Evolutionary conservation across 2,888 invertebrate genomes (phyloP), one percentile per base, ranked within the genome.

Genomic region (Gibbula magus): DNA sequence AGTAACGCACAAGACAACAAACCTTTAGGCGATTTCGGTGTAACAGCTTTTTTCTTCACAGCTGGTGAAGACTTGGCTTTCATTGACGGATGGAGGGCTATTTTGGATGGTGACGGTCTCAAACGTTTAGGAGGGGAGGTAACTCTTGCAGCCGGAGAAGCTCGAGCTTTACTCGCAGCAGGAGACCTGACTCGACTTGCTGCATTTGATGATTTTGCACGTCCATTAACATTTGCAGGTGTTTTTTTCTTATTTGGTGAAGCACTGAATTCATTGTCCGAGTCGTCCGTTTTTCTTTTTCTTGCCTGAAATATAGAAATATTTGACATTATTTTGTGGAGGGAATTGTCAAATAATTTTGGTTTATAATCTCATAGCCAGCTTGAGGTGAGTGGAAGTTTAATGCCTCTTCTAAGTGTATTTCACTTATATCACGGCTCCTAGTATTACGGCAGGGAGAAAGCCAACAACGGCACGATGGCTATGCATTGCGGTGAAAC

Each of bases 221-320:
- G 25, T 61, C 16, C 61, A 16, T 61, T 61, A 16, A 61, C 25
- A 20, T 32, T 10, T 25, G 61, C 10, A 29, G 61, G 22, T 61
- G 61, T 61, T 32, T 29, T 8, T 61, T 61, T 61, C 22, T 25
- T 61, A 16, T 61, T 61, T 25, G 61, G 61, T 61, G 61, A 13
- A 13, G 10, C 20, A 22, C 18, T 25, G 18, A 16, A 29, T 4
- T 29, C 61, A 61, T 22, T 10, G 25, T 29, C 29, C 16, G 25
- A 25, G 5, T 18, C 25, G 20, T 78, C 54, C 3, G 54, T 32
- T 70, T 78, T 78, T 45, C 78, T 73, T 74, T 78, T 70, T 18
- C 25, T 54, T 32, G 53, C 77, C 77, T 77, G 13, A 35, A 22
- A 32, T 35, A n/a, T n/a, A n/a, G n/a, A n/a, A n/a, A n/a, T n/a